Evolutionary conservation across 2,888 invertebrate species (phyloP), one percentile per base, ranked within the genome.

Genomic region (Nymphalis urticae): DNA sequence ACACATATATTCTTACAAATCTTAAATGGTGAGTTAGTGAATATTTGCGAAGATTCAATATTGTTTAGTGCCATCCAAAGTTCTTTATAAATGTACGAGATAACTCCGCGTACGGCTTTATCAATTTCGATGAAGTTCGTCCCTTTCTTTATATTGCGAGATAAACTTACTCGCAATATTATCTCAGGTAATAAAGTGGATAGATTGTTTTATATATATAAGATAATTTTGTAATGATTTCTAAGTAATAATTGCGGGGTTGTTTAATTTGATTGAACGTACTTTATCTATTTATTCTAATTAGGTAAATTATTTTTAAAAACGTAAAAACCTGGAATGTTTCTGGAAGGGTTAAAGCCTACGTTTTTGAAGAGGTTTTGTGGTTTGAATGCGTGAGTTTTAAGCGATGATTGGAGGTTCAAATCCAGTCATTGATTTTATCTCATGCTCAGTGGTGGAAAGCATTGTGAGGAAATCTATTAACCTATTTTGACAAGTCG

Each of bases 81-180:
- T 66, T 66, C 62, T 27, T 59, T 66, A 71, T 59, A 62, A 69
- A 60, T 69, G 65, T 66, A 32, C 58, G 36, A 66, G 66, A 71
- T 66, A 71, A 50, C 50, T 56, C 19, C 59, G 61, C 58, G 54
- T 50, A 68, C 56, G 53, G 53, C 60, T 69, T 71, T 71, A 71
- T 71, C 71, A 71, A 69, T 56, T 61, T 64, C 60, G 63, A 71
- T 71, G 65, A 66, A 71, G 71, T 71, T 56, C 60, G 48, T 69
- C 63, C 27, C 48, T 50, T 64, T 53, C 68, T 71, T 71, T 69
- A 71, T 69, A 62, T 56, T 54, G 48, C 48, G 54, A 50, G 68
- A 71, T 71, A 71, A 71, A 36, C 17, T n/a, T 50, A 42, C 51
- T 19, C 48, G 53, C 62, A 48, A 61, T 66, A 69, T 65, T 69